Percentiles rank a stretch among this genome's conserved stretches.
Conservation (phyloP, 1,140 invertebrate species). For the Zaprionus nigranus region DNA sequence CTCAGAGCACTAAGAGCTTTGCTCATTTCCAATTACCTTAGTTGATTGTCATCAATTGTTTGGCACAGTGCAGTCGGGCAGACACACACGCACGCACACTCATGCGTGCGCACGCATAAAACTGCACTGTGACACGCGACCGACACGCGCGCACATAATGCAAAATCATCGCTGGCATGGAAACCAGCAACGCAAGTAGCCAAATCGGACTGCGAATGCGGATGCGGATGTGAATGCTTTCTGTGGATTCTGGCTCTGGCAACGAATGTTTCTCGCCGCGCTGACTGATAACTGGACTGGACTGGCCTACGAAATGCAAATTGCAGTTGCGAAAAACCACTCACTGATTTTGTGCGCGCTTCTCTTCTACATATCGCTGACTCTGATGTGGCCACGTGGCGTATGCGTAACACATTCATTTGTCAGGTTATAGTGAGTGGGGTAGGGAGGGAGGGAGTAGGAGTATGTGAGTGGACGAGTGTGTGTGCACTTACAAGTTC, state of each 20-base stretch:
- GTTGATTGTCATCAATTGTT: background rate
- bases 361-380: background rate
- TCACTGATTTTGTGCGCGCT: slow-evolving; percentile 24
- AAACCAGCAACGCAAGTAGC: slow-evolving; percentile 25
- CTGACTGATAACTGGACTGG: background rate
- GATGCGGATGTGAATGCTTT: background rate
- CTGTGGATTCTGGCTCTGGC: slow-evolving; percentile 2
- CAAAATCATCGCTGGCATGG: slow-evolving; percentile 43
- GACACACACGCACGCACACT: too few relatives aligned
- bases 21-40: background rate
- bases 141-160: slow-evolving; percentile 28
- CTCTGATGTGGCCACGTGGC: slow-evolving; percentile 13
- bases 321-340: slow-evolving; percentile 43
- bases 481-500: slow-evolving; percentile 3
- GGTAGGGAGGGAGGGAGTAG: too few relatives aligned
- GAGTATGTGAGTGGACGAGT: background rate
- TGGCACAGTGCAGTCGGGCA: background rate
- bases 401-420: slow-evolving; percentile 39
- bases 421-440: background rate
- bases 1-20: background rate
- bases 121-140: slow-evolving; percentile 21
- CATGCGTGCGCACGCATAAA: slow-evolving; percentile 26
- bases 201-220: slow-evolving; percentile 16
- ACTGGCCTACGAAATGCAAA: slow-evolving; percentile 36
- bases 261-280: background rate